Conservation (phyloP, 1,140 invertebrate genomes). For the Nasonia giraulti region DNA sequence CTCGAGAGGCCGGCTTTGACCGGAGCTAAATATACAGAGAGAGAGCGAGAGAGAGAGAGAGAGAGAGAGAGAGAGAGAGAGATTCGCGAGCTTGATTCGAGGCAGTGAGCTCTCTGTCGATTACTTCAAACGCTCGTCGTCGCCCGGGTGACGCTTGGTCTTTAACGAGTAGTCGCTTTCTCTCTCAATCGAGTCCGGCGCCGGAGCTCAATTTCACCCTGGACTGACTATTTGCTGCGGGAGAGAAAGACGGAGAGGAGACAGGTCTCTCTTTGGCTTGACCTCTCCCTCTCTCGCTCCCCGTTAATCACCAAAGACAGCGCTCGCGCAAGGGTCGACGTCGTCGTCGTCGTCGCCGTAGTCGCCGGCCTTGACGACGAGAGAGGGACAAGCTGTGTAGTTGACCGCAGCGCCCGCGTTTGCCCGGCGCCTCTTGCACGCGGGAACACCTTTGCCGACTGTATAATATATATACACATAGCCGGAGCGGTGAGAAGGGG, state of each 20-base stretch:
- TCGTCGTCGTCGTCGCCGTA: constrained; percentile 56
- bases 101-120: constrained; percentile 6
- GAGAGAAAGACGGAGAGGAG: constrained; percentile 52
- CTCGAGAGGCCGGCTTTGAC: neutral
- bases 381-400: constrained; percentile 67
- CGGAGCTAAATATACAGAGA: neutral
- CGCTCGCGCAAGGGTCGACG: constrained; percentile 45
- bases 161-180: constrained; percentile 37
- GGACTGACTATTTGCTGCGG: constrained; percentile 60
- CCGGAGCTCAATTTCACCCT: constrained; percentile 65
- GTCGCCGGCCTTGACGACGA: constrained; percentile 50
- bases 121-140: constrained; percentile 48
- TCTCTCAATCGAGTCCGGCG: constrained; percentile 67
- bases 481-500: neutral
- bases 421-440: constrained; percentile 4
- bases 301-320: constrained; percentile 72
- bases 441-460: constrained; percentile 40
- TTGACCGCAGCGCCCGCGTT: constrained; percentile 67
- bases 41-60: constrained; percentile 16
- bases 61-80: constrained; percentile 6
- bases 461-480: constrained; percentile 23
- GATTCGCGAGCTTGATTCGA: too few relatives aligned
- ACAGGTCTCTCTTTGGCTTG: constrained; percentile 59
- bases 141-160: constrained; percentile 35
- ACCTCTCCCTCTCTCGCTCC: constrained; percentile 67